Conservation (phyloP, 2,797 vertebrate genomes). For the Clarias pachynema region DNA sequence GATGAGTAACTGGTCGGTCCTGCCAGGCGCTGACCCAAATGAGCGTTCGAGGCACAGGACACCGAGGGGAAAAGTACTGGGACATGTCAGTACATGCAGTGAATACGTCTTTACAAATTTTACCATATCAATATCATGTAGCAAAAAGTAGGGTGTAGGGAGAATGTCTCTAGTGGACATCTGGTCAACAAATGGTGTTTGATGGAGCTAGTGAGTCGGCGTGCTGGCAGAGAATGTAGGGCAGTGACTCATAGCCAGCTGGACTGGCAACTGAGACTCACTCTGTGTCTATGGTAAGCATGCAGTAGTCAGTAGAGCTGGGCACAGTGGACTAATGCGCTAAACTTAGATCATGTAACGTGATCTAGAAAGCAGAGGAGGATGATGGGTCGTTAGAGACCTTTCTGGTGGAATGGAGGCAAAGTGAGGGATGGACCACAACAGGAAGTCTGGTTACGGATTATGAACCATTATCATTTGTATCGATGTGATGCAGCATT, state of each 20-base stretch:
- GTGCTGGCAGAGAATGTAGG: constrained; percentile 27
- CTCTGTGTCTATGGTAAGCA: neutral
- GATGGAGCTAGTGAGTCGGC: neutral
- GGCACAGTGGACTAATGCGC: constrained; percentile 6
- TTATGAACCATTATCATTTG: constrained; percentile 21
- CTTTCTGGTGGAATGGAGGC: constrained; percentile 20
- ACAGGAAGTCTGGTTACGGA: constrained; percentile 32
- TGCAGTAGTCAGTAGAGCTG: constrained; percentile 16
- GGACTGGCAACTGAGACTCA: constrained; percentile 38
- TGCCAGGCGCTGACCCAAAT: constrained; percentile 5
- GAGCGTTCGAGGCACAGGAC: neutral
- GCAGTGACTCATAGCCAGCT: constrained; percentile 46
- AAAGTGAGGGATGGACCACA: constrained; percentile 16
- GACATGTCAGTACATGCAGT: neutral
- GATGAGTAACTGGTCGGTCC: constrained; percentile 25
- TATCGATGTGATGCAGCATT: constrained; percentile 8
- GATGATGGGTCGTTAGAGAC: neutral
- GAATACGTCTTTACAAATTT: constrained; percentile 4
- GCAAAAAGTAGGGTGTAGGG: constrained; percentile 7
- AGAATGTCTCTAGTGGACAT: constrained; percentile 16
- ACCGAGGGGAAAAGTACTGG: neutral
- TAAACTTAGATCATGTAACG: constrained; percentile 28
- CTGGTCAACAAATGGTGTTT: constrained; percentile 40
- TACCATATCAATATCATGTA: constrained; percentile 9
- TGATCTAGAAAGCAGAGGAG: constrained; percentile 14